These are phyloP conservation scores for Ibycter americanus DNA, from an alignment of 2,797 vertebrate species.

Conservation along the genomic window DNA sequence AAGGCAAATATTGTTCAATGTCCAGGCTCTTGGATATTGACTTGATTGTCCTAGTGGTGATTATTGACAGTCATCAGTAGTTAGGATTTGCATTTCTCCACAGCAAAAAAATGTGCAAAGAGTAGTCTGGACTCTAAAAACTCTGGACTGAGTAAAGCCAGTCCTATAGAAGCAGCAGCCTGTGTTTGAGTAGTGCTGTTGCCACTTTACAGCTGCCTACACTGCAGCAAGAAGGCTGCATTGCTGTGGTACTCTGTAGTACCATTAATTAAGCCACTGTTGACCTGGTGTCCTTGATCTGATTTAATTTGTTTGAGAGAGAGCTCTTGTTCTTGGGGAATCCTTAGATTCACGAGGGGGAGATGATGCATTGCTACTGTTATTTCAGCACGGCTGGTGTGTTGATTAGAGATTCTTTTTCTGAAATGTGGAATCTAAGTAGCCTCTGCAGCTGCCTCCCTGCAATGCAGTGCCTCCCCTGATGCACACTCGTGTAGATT, in stretches of 20 bases:
- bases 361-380: not conserved
- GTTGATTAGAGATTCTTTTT: not conserved
- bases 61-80: not conserved
- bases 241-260: not conserved
- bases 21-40: not conserved
- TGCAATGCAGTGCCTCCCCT: constrained; percentile 8
- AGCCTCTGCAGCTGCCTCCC: constrained; percentile 24
- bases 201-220: not conserved
- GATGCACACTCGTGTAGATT: not conserved
- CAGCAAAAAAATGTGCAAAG: not conserved
- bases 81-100: not conserved
- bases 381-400: not conserved
- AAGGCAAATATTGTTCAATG: not conserved
- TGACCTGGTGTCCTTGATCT: not conserved
- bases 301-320: not conserved
- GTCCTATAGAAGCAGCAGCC: not conserved
- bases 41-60: not conserved
- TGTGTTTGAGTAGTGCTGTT: not conserved
- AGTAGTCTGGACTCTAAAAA: not conserved
- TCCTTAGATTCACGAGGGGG: not conserved
- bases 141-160: not conserved
- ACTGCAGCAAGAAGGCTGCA: not conserved
- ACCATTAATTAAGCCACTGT: not conserved
- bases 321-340: not conserved
- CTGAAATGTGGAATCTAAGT: not conserved